Base-by-base conservation (phyloP, 2,797 vertebrate genomes). In the Miichthys miiuy region DNA sequence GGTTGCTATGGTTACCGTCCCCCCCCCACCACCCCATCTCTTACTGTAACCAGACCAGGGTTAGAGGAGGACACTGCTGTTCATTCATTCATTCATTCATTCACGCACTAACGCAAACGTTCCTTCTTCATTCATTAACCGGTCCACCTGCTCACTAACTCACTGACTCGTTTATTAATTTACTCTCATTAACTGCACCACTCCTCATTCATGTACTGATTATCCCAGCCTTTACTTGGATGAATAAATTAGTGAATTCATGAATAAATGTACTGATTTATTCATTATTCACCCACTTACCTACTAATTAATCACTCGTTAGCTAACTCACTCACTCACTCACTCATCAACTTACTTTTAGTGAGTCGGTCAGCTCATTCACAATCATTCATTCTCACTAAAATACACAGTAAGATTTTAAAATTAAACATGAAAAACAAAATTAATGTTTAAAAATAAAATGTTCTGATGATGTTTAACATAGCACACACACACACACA, bases 1-100 rank as follows among this genome's bases (percentile, higher is more conserved):
- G 60, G 89, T 89, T 83, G 75, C 86, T 18, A 48, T 84, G 88
- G 88, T 87, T 77, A 87, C 89, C 46, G 72, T n/a, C n/a, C n/a
- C n/a, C n/a, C n/a, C n/a, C n/a, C n/a, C n/a, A n/a, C n/a, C n/a
- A n/a, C n/a, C n/a, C 70, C 72, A 27, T 75, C 80, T 76, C 82
- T 88, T 48, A 80, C 78, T 85, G 86, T 72, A 81, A 83, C 72
- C 73, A 79, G 72, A 72, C 63, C 50, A 62, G 71, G 80, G 85
- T 88, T 75, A 82, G 74, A 82, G 68, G 71, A 87, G 72, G 84
- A 86, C 80, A 55, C 57, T n/a, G n/a, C n/a, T 6, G 41, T 12
- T n/a, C 3, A 0, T 44, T 4, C 52, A 9, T 23, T 27, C 23
- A n/a, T n/a, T n/a, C n/a, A n/a, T n/a, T n/a, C n/a, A n/a, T n/a